Conservation (phyloP, 2,113 vertebrate genomes). For the Cyanoliseus patagonus region DNA sequence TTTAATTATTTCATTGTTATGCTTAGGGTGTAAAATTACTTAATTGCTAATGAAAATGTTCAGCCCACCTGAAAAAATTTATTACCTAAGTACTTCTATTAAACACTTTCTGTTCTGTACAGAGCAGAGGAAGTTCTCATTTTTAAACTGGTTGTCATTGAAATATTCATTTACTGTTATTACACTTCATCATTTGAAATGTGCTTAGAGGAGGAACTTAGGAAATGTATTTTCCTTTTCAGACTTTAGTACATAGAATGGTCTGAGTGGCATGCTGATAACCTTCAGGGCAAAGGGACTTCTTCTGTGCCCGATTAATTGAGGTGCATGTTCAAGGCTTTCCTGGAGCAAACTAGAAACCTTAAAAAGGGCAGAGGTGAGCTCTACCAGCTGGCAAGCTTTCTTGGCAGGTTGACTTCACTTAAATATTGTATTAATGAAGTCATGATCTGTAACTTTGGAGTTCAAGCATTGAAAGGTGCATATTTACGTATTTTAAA, state of each 20-base stretch:
- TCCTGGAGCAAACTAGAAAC: not conserved
- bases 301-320: not conserved
- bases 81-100: not conserved
- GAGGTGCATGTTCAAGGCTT: not conserved
- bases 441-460: not conserved
- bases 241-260: not conserved
- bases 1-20: conserved; percentile 5
- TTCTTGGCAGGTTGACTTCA: not conserved
- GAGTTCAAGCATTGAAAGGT: not conserved
- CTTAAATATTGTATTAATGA: not conserved
- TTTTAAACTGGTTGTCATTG: not conserved
- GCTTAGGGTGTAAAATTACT: not conserved
- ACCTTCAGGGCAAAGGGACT: not conserved
- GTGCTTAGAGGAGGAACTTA: not conserved
- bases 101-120: not conserved
- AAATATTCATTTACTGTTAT: not conserved
- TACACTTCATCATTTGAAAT: not conserved
- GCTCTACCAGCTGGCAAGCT: not conserved
- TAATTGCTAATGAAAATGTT: conserved; percentile 13
- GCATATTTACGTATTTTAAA: not conserved
- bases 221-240: conserved; percentile 20
- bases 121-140: not conserved
- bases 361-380: not conserved
- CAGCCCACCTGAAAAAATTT: not conserved
- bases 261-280: not conserved